phyloP scores from a whole-genome alignment of 2,888 invertebrate genomes.

The Coenonympha glycerion region DNA sequence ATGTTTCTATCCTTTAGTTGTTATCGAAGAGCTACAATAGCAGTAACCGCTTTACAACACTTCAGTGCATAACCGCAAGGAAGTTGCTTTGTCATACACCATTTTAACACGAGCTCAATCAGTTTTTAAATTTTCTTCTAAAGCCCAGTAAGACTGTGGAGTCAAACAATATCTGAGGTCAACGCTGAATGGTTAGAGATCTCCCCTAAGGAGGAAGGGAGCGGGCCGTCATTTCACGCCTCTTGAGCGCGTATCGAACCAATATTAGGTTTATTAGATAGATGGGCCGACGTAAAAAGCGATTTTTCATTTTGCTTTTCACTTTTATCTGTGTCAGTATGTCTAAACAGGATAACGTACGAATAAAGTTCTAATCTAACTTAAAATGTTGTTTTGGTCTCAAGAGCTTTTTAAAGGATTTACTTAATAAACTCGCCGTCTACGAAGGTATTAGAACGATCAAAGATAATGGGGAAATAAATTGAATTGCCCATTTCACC shows the following conservation, averaged over 20 bases:
- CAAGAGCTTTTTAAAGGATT: not conserved
- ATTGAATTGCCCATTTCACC: not conserved
- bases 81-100: slow-evolving; percentile 12
- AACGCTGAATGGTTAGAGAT: slow-evolving; percentile 39
- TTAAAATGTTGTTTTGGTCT: slow-evolving; percentile 6
- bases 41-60: not conserved
- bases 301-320: slow-evolving; percentile 56
- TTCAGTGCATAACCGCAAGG: slow-evolving; percentile 4
- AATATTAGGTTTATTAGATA: slow-evolving; percentile 75
- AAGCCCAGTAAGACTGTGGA: slow-evolving; percentile 22
- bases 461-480: not conserved
- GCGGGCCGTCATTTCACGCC: slow-evolving; percentile 67
- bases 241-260: slow-evolving; percentile 71
- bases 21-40: not conserved
- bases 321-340: slow-evolving; percentile 42
- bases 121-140: slow-evolving; percentile 15
- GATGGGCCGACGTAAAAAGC: slow-evolving; percentile 58
- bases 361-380: slow-evolving; percentile 13
- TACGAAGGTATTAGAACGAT: not conserved
- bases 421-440: slow-evolving; percentile 1
- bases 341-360: slow-evolving; percentile 25
- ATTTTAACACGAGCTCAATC: slow-evolving; percentile 11
- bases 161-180: slow-evolving; percentile 48
- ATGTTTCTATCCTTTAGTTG: not conserved
- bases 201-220: slow-evolving; percentile 38